These are phyloP conservation scores for Zaprionus kolodkinae DNA, from an alignment of 1,140 invertebrate species.

Conservation along the genomic window DNA sequence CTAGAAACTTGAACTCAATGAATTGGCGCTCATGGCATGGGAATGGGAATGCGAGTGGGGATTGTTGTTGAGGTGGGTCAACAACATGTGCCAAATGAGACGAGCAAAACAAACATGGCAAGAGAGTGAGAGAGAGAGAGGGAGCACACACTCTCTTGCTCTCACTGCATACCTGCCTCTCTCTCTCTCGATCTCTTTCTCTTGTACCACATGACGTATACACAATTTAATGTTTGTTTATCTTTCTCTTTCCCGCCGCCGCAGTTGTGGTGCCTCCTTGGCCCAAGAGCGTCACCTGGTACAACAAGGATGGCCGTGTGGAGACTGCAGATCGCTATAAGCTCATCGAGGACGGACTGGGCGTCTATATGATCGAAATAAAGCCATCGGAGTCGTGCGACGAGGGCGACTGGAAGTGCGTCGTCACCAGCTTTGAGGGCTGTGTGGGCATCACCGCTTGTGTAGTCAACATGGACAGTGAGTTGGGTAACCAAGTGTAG, in stretches of 20 bases:
- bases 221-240: conserved; percentile 9
- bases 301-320: conserved; percentile 91
- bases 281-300: conserved; percentile 92
- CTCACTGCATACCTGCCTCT: neutral
- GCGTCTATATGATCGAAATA: conserved; percentile 90
- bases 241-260: conserved; percentile 39
- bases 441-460: conserved; percentile 89
- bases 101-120: conserved; percentile 76
- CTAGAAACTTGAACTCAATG: conserved; percentile 83
- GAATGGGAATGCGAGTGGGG: conserved; percentile 30
- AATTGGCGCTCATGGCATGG: conserved; percentile 32
- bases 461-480: conserved; percentile 88
- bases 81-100: conserved; percentile 57
- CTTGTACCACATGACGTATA: conserved; percentile 29
- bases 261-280: conserved; percentile 91
- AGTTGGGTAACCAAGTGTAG: conserved; percentile 17
- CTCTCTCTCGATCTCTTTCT: conserved; percentile 21
- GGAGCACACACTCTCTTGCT: conserved; percentile 5
- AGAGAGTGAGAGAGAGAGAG: conserved; percentile 27
- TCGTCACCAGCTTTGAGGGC: conserved; percentile 90
- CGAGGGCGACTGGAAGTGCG: conserved; percentile 95
- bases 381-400: conserved; percentile 90
- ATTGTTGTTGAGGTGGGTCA: conserved; percentile 79
- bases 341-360: conserved; percentile 91
- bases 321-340: conserved; percentile 88